Conservation (phyloP, 2,797 vertebrate species). For the Dendrocincla fuliginosa region DNA sequence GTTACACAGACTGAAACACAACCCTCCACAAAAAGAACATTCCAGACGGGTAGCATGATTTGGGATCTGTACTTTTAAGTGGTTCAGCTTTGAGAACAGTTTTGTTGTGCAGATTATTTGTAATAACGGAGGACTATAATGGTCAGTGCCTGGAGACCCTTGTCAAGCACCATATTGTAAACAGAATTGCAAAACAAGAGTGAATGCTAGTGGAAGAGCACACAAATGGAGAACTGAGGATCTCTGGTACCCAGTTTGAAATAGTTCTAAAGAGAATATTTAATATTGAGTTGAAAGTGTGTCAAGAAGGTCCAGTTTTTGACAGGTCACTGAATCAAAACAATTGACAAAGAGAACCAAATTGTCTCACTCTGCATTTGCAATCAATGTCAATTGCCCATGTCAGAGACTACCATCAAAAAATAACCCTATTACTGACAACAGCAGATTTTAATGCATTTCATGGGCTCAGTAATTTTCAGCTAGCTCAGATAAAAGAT, state of each 20-base stretch:
- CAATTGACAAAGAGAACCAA: neutral
- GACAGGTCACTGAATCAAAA: neutral
- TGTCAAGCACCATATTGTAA: neutral
- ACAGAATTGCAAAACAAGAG: neutral
- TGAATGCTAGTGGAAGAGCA: neutral
- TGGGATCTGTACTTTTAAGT: neutral
- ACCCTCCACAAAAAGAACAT: neutral
- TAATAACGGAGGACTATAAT: neutral
- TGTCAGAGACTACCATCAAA: neutral
- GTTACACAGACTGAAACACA: neutral
- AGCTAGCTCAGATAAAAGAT: neutral
- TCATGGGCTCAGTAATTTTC: neutral
- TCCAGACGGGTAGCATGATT: neutral
- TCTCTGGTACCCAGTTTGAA: neutral
- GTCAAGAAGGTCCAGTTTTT: constrained; percentile 26
- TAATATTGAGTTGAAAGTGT: constrained; percentile 1
- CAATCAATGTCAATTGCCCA: neutral
- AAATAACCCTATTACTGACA: constrained; percentile 16
- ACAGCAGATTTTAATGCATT: constrained; percentile 24
- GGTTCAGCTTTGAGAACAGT: neutral
- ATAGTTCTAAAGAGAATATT: neutral
- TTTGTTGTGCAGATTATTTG: neutral
- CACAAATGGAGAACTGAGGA: neutral
- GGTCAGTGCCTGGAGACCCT: neutral
- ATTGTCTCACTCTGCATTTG: neutral